Percentiles rank a stretch among this genome's conserved stretches.
Conservation (phyloP, 2,888 invertebrate species). For the Rhingia rostrata region DNA sequence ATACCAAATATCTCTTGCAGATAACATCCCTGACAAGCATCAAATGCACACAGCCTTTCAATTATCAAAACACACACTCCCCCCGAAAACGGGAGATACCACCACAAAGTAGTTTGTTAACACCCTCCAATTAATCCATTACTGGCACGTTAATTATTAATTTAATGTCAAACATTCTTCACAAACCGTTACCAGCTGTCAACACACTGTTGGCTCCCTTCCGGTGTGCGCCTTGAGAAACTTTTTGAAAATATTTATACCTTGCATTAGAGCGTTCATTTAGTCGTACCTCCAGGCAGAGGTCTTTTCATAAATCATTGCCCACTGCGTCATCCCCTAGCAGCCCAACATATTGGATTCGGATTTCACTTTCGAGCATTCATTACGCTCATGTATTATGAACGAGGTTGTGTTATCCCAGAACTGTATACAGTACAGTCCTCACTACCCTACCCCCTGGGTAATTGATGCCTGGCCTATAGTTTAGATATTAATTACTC, state of each 20-base stretch:
- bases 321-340: neutral
- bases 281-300: constrained; percentile 1
- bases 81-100: neutral
- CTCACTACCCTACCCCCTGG: neutral
- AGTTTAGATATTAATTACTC: constrained; percentile 59
- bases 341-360: constrained; percentile 26
- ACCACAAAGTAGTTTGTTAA: neutral
- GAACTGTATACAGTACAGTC: no score
- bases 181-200: neutral
- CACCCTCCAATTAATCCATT: constrained; percentile 37
- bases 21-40: no score
- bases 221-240: constrained; percentile 6
- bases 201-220: neutral
- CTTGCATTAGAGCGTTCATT: constrained; percentile 22
- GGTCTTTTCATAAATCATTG: neutral
- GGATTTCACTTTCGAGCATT: constrained; percentile 43
- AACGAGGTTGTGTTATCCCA: constrained; percentile 9
- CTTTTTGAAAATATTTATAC: constrained; percentile 28
- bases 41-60: no score
- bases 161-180: constrained; percentile 22
- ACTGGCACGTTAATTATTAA: constrained; percentile 36
- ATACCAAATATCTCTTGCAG: no score
- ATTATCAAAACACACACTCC: neutral
- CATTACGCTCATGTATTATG: constrained; percentile 49
- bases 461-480: constrained; percentile 61